These are phyloP conservation scores for Lordiphosa collinella DNA, from an alignment of 1,140 invertebrate species.

Conservation along the genomic window DNA sequence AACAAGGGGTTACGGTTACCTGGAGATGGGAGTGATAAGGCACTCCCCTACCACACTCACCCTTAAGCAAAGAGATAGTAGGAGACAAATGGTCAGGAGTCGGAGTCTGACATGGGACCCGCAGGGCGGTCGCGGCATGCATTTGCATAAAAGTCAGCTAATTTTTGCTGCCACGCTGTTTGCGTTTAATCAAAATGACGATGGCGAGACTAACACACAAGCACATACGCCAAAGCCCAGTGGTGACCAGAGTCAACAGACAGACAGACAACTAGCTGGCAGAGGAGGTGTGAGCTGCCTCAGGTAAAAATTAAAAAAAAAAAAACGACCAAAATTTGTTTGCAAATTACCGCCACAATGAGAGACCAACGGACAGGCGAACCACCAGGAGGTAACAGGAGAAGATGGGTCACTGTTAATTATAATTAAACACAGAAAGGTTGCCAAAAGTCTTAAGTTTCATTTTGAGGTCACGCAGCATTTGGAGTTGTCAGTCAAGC, in stretches of 20 bases:
- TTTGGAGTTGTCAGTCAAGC: too few species aligned
- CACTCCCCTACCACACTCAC: not conserved
- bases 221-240: too few species aligned
- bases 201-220: constrained; percentile 12
- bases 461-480: too few species aligned
- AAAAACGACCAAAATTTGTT: too few species aligned
- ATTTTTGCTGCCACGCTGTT: constrained; percentile 58
- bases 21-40: constrained; percentile 46
- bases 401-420: constrained; percentile 12
- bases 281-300: too few species aligned
- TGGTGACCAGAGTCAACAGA: too few species aligned
- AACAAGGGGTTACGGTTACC: constrained; percentile 48
- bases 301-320: too few species aligned
- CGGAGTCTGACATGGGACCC: constrained; percentile 4
- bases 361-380: too few species aligned
- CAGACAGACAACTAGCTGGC: too few species aligned
- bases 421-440: constrained; percentile 31
- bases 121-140: constrained; percentile 32
- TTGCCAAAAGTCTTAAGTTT: constrained; percentile 2
- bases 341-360: too few species aligned
- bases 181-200: constrained; percentile 71
- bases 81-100: constrained; percentile 26
- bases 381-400: too few species aligned
- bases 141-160: constrained; percentile 76
- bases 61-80: not conserved